Base-by-base conservation (phyloP, 2,888 invertebrate species). In the Drosophila mimica region DNA sequence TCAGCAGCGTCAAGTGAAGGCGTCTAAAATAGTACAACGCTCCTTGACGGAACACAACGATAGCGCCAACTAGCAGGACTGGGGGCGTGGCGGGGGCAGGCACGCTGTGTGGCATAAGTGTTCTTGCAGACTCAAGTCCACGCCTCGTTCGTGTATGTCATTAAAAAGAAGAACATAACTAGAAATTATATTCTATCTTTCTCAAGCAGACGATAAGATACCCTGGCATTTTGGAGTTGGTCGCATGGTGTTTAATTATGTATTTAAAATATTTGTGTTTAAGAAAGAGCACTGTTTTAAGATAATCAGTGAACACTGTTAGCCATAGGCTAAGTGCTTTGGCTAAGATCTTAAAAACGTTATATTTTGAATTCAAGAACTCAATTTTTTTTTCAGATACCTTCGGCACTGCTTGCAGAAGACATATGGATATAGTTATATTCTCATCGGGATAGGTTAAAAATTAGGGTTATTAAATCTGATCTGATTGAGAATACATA, bases 11-110 rank as follows among this genome's bases (percentile, higher is more conserved):
- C 63, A 68, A 67, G 62, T 74, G 79, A 64, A 66, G 76, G 71
- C 76, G 85, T 67, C 85, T 85, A 82, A 86, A 86, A 83, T 81
- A 81, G 83, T 76, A 71, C 58, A 46, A 40, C 60, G 57, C 72
- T 80, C 71, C 80, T 82, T 82, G 74, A 76, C 77, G 65, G 56
- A 31, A 33, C 51, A 34, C 69, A 36, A 64, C 59, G 79, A 74
- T 68, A 81, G 78, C 56, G 74, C 63, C 82, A 74, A 59, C 81
- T 58, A 77, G 57, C 63, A 54, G 70, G 5, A n/a, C 36, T 17
- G 6, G 13, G 11, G 13, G 28, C 11, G 11, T 7, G n/a, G 7
- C 2, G 46, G 3, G 17, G 25, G 0, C 20, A 8, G 30, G 34
- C 30, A 13, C 31, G 34, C 31, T 46, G 40, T 53, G 38, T 54